Evolutionary conservation across 2,113 vertebrate species (phyloP).

Genomic region (Suricata suricatta): DNA sequence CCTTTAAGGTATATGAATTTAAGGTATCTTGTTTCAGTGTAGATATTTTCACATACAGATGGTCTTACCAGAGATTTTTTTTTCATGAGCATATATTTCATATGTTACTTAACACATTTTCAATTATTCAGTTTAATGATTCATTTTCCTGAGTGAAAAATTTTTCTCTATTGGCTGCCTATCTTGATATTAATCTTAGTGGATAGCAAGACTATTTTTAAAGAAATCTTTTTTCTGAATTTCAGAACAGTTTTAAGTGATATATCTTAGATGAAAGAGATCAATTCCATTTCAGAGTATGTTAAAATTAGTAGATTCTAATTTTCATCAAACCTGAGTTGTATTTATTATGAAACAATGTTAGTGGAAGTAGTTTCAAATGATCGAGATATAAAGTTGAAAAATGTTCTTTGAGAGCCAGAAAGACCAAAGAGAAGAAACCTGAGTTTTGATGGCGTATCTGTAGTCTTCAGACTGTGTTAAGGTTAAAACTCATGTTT

Average conservation of each 20-base stretch:
- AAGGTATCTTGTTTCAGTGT: not conserved
- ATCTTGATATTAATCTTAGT: not conserved
- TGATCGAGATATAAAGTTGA: not conserved
- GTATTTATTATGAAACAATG: slow-evolving; percentile 3
- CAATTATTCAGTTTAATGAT: slow-evolving; percentile 42
- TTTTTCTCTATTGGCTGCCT: not conserved
- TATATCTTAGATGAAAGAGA: slow-evolving; percentile 2
- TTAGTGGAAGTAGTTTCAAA: slow-evolving; percentile 18
- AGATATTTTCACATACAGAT: not conserved
- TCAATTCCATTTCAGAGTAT: not conserved
- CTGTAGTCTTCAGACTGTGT: not conserved
- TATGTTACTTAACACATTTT: slow-evolving; percentile 24
- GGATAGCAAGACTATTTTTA: not conserved
- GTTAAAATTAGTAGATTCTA: slow-evolving; percentile 1
- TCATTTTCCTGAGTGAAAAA: slow-evolving; percentile 8
- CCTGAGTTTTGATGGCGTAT: not conserved
- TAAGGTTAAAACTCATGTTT: not conserved
- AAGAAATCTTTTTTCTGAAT: slow-evolving; percentile 37
- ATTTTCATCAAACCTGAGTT: slow-evolving; percentile 8
- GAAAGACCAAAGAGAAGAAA: not conserved
- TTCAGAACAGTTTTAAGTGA: slow-evolving; percentile 11
- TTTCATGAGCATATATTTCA: not conserved
- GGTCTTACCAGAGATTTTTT: fast-evolving
- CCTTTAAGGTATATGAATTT: not conserved
- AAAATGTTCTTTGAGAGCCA: not conserved